These are phyloP conservation scores for Myotis daubentonii DNA, from an alignment of 2,797 vertebrate genomes.

Conservation along the genomic window DNA sequence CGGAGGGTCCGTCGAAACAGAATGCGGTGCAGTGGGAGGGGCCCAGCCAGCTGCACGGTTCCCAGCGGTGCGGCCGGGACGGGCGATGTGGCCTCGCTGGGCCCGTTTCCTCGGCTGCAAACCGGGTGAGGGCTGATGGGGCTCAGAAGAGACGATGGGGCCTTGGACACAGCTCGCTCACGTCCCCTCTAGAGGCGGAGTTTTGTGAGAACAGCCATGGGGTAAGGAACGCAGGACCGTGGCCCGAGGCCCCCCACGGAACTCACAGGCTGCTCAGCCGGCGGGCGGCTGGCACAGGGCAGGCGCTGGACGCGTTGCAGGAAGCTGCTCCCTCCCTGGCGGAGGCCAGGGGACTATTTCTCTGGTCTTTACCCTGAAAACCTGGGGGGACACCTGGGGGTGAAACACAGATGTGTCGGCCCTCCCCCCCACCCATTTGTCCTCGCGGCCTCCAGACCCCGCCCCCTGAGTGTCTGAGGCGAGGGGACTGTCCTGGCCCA, in stretches of 20 bases:
- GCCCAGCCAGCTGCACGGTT: not conserved
- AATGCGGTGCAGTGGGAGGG: not conserved
- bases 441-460: fast-evolving
- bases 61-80: not conserved
- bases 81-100: not conserved
- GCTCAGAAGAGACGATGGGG: not conserved
- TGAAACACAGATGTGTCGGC: not conserved
- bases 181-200: not conserved
- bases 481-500: too few species aligned
- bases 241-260: not conserved
- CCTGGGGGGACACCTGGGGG: not conserved
- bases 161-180: not conserved
- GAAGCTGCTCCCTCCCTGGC: not conserved
- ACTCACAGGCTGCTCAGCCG: not conserved
- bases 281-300: not conserved
- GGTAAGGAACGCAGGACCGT: not conserved
- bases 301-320: not conserved
- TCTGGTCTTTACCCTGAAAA: not conserved
- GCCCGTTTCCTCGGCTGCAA: not conserved
- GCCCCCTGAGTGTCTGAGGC: too few species aligned
- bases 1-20: not conserved
- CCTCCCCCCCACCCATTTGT: not conserved
- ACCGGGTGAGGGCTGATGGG: not conserved
- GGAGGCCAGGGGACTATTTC: not conserved
- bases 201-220: not conserved